Base-by-base conservation (phyloP, 2,888 invertebrate species). In the Cryptophagus acutangulus region DNA sequence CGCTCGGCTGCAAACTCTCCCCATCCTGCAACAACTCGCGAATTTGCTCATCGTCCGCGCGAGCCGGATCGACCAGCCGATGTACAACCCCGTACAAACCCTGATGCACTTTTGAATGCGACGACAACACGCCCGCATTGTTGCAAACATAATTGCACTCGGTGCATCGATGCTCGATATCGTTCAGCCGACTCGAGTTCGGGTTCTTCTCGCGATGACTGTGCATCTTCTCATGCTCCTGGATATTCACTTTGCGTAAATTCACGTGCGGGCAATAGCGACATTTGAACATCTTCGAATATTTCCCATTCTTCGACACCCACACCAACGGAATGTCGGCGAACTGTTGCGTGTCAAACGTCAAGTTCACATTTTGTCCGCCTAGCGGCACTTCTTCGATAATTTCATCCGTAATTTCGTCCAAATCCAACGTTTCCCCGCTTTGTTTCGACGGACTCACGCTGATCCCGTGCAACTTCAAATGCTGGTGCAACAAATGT, bases 171-270 rank as follows among this genome's bases (percentile, higher is more conserved):
- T 76, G 75, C 36, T 79, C 78, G 36, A 74, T 72, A 49, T 77
- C 77, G 52, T 71, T 64, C 3, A 48, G 43, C 33, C 58, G 54
- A 15, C 55, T 43, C 6, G 61, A 49, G 37, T 58, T 61, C 6
- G 54, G 55, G 43, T 55, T 59, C 45, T 59, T 67, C 33, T 71
- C 70, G 1, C 69, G 49, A 20, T 65, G 68, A 17, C 72, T 74
- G 65, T 89, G 89, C 77, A 88, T 85, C 62, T 82, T 81, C 65
- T 90, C 89, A 66, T 92, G 91, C 56, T 87, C 84, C 17, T 81
- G 79, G 42, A 91, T 82, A 65, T 87, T 87, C 30, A 82, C 80
- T 58, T 84, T 81, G 35, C 87, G 75, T n/a, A 82, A 74, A 61
- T 87, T 87, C 9, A 88, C 84, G 63, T 87, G 87, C 0, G 90